Evolutionary conservation across 2,797 vertebrate genomes (phyloP), one percentile per base, ranked within the genome.

Genomic region (Melanogrammus aeglefinus): DNA sequence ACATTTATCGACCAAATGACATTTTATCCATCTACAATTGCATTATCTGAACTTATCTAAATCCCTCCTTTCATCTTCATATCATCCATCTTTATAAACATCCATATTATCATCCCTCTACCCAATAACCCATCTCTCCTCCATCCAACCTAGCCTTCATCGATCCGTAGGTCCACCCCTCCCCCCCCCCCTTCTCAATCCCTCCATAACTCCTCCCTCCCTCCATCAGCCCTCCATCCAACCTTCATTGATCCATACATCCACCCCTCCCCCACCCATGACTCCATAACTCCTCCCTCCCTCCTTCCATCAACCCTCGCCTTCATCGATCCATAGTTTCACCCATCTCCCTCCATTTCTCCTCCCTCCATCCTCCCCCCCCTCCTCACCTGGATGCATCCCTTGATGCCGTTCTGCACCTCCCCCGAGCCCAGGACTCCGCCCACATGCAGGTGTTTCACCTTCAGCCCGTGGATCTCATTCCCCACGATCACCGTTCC

Each of bases 381-480:
- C 36, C 27, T 73, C 74, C 90, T 94, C 84, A 98, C 98, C 97
- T 99, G 97, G 90, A 99, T 95, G 87, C 98, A 99, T 86, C 97
- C 98, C 85, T 91, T 94, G 86, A 99, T 96, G 51, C 98, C 98
- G 1, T 93, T 96, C 90, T 96, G 96, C 82, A 95, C 95, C 84
- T 98, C 95, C 82, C 96, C 96, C 13, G 96, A 92, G 57, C 94
- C 95, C 79, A 96, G 90, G 85, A 98, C 93, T 84, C 98, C 97
- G 76, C 98, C 98, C 75, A 99, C 95, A 0, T 98, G 96, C 81
- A 99, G 95, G 81, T 96, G 96, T 91, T 98, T 98, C 91, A 99
- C 96, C 91, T 97, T 98, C 91, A 99, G 91, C 76, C 96, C 97
- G 75, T 97, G 96, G 80, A 99, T 95, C 41, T 99, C 97, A 90